Base-by-base conservation (phyloP, 2,797 vertebrate genomes). In the Trichosurus vulpecula region DNA sequence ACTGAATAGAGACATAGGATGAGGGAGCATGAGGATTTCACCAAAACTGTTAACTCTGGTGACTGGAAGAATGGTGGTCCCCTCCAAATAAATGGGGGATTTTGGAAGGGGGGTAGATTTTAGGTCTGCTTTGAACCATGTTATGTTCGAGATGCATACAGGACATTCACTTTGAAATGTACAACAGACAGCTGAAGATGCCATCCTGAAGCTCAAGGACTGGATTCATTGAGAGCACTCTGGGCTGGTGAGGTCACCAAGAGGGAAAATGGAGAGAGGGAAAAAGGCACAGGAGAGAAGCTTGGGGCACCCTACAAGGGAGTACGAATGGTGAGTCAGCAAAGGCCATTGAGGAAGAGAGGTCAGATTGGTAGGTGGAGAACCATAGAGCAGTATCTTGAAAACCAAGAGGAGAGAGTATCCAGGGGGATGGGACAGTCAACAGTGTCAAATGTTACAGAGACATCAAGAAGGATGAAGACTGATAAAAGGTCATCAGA, bases 281-380 rank as follows among this genome's bases (percentile, higher is more conserved):
- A 52, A 93, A 51, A 92, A 19, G 55, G 58, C 1, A 74, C 81
- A 57, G 90, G 54, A 41, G 29, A 54, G 54, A 35, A 31, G 11
- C 30, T 14, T 14, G 27, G 13, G 54, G 90, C 56, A 57, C 0
- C 3, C 30, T 81, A 30, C 57, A 56, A 56, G 55, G 0, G 11
- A 47, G 54, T 54, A 9, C 54, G 53, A 57, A 57, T 74, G 89
- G 54, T 94, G 96, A 93, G 93, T 97, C 91, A 95, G 97, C 96
- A 92, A 87, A 93, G 93, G 97, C 4, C 47, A 93, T 66, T 35
- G 55, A 35, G 91, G 92, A 91, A 47, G 54, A 94, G n/a, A 74
- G n/a, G 6, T 74, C 66, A 74, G 35, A 41, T 22, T 74, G n/a
- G 16, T 74, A 41, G 66, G 30, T 14, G 31, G 66, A 41, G 6